phyloP scores from a whole-genome alignment of 2,113 vertebrate genomes.

The Pitta sordida region DNA sequence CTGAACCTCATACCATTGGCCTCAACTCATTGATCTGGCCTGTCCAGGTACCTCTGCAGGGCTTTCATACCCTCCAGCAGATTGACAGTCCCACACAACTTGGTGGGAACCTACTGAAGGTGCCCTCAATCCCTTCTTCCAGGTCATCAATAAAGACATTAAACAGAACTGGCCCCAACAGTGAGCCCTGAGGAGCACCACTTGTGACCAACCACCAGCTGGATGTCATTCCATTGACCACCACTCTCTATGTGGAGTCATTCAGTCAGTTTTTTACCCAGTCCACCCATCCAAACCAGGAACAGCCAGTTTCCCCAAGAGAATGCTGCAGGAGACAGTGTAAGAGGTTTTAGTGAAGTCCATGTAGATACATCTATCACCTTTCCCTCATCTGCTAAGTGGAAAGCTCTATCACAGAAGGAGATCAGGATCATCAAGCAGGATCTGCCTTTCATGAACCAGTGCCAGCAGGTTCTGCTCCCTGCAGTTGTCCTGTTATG shows the following conservation, averaged over 20 bases:
- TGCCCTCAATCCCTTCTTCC: fast-evolving
- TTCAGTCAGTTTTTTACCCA: neutral
- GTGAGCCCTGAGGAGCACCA: neutral
- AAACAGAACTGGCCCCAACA: neutral
- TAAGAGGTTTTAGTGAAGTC: neutral
- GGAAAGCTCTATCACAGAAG: neutral
- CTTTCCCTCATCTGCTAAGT: neutral
- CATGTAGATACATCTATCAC: neutral
- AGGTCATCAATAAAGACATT: neutral
- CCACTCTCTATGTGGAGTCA: too few relatives aligned
- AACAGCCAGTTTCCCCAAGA: neutral
- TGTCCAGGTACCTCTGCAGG: neutral
- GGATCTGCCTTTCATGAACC: neutral
- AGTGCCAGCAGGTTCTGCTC: neutral
- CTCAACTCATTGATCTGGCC: fast-evolving
- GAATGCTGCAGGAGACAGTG: neutral
- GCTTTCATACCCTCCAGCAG: neutral
- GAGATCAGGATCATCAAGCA: neutral
- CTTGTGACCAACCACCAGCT: neutral
- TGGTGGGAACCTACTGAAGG: neutral
- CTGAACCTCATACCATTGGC: fast-evolving
- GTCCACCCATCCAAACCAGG: neutral
- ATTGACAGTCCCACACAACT: fast-evolving
- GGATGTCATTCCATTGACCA: neutral
- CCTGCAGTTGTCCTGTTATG: neutral